A percentile compares a stretch with the other conserved stretches of the same genome.
Evolutionary conservation across 2,113 vertebrate genomes (phyloP).

Genomic region (Dinomys branickii): DNA sequence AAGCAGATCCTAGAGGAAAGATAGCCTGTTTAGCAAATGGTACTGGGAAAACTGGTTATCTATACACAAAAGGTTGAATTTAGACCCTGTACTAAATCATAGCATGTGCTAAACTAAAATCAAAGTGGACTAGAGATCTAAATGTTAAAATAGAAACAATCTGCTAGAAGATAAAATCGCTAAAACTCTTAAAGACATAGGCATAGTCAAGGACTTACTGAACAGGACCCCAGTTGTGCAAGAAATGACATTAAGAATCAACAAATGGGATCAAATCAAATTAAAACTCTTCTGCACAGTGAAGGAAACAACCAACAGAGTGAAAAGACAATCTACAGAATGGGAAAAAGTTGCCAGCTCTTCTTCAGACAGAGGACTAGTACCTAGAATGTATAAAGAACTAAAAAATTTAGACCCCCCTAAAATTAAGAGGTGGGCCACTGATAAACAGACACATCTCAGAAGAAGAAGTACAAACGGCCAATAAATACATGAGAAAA

Average conservation of each 20-base stretch:
- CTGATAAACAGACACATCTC: background rate
- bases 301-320: background rate
- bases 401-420: background rate
- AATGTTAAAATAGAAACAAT: background rate
- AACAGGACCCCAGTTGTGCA: background rate
- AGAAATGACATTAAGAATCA: background rate
- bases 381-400: background rate
- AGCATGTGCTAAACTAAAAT: background rate
- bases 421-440: background rate
- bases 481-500: background rate
- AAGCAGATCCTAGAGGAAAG: background rate
- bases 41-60: background rate
- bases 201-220: background rate
- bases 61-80: background rate
- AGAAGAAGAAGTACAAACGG: background rate
- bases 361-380: background rate
- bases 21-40: background rate
- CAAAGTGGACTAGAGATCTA: background rate
- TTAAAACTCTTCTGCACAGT: background rate
- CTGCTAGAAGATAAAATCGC: background rate
- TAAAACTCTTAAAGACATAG: background rate
- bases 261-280: background rate
- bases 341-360: background rate
- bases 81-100: background rate
- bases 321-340: background rate